These are phyloP conservation scores for Cairina moschata DNA, from an alignment of 2,113 vertebrate genomes.

Conservation along the genomic window DNA sequence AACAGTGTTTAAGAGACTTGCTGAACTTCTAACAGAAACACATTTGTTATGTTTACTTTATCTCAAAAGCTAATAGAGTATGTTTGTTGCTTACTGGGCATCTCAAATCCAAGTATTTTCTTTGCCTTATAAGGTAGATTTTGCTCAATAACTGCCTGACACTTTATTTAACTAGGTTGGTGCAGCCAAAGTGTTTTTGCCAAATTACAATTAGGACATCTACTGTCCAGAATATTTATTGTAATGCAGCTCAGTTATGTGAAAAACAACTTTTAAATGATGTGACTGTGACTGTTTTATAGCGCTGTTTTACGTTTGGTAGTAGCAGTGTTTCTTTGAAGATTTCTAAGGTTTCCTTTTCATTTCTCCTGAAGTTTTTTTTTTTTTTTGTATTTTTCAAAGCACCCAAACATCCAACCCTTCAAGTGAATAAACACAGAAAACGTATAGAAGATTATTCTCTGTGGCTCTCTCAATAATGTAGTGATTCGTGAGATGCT, in stretches of 20 bases:
- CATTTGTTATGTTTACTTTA: not conserved
- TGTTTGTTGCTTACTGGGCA: not conserved
- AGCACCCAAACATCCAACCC: not conserved
- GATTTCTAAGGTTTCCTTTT: conserved; percentile 41
- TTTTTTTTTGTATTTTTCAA: not conserved
- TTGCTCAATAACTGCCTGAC: not conserved
- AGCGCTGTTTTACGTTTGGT: not conserved
- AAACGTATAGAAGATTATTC: not conserved
- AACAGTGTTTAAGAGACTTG: not conserved
- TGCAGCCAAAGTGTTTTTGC: not conserved
- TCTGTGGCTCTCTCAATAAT: not conserved
- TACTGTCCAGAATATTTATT: conserved; percentile 52
- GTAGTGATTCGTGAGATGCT: not conserved
- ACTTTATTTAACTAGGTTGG: not conserved
- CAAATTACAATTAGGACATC: conserved; percentile 25
- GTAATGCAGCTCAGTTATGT: not conserved
- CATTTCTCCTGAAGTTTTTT: not conserved
- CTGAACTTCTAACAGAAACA: not conserved
- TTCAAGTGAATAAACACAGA: not conserved
- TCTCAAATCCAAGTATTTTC: not conserved
- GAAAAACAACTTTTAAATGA: conserved; percentile 50
- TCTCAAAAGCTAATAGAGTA: not conserved
- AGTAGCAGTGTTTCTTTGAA: conserved; percentile 41
- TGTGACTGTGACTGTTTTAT: conserved; percentile 35
- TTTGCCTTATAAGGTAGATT: not conserved